Base-by-base conservation (phyloP, 2,797 vertebrate species). In the Poecilia picta region DNA sequence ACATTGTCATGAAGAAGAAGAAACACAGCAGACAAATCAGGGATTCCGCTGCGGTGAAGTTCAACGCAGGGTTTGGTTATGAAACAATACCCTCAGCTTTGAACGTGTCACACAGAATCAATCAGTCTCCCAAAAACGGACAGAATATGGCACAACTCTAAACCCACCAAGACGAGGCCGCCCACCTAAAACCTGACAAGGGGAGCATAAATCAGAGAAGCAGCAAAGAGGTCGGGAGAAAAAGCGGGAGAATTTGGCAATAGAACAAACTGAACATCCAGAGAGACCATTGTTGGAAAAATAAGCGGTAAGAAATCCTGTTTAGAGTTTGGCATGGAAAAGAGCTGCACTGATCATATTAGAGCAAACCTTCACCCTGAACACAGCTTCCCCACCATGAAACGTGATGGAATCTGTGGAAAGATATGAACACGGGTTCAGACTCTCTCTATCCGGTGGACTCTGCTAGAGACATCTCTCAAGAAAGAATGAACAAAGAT, bases 321-420 rank as follows among this genome's bases (percentile, higher is more conserved):
- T 66, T 36, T 18, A 39, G 33, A 66, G 62, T 66, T 66, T 66
- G 62, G 8, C 4, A 5, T 36, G 62, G 33, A 64, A 64, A 36
- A 36, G 20, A 64, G 16, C 28, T 36, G 62, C 62, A 4, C 62
- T 39, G 62, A 66, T 66, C 62, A 66, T 20, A 36, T 66, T 39
- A 66, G 62, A 64, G 18, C 57, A 36, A 66, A 66, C 62, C 16
- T 64, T 64, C 59, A 64, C 31, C 59, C 62, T 20, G 62, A 39
- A 66, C 62, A 39, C 33, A 66, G 18, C 16, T 62, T 62, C 62
- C 33, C 36, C 8, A 68, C 64, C 36, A 39, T 41, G 64, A 68
- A 68, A 66, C 33, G 15, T 12, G 33, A 23, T 66, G 18, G 33
- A 41, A 41, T 41, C 36, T 68, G 18, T 25, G 20, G 33, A 39